Percentiles rank a stretch among this genome's conserved stretches.
Conservation (phyloP, 2,113 vertebrate genomes). For the Pampusana beccarii region DNA sequence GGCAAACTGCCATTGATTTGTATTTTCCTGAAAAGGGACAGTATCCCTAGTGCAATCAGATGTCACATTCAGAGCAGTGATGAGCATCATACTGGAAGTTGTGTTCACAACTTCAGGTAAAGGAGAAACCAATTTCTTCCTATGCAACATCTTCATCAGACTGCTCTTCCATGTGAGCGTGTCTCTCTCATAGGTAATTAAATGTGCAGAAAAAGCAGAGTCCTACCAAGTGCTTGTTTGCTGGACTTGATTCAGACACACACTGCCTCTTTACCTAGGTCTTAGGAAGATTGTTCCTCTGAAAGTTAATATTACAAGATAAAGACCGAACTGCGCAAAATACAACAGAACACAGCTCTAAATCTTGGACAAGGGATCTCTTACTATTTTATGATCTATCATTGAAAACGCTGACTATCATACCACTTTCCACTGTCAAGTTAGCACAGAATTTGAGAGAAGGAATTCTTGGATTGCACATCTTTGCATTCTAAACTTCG, state of each 20-base stretch:
- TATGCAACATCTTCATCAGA: not conserved
- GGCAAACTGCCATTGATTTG: not conserved
- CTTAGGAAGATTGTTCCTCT: not conserved
- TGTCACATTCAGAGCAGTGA: not conserved
- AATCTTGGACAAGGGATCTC: not conserved
- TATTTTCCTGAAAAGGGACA: not conserved
- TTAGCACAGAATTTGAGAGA: not conserved
- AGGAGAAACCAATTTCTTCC: not conserved
- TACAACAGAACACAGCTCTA: not conserved
- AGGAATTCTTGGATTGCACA: not conserved
- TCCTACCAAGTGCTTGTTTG: rapidly evolving
- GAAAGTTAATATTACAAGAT: not conserved
- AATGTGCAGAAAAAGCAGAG: not conserved
- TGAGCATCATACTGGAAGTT: not conserved
- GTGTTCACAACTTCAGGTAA: not conserved
- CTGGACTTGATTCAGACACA: not conserved
- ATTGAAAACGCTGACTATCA: not conserved
- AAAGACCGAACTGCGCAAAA: not conserved
- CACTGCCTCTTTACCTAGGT: not conserved
- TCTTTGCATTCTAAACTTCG: not conserved
- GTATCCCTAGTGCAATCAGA: not conserved
- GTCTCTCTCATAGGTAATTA: not conserved
- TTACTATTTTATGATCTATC: not conserved
- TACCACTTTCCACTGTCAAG: not conserved
- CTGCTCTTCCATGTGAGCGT: not conserved